Conservation (phyloP, 2,888 invertebrate genomes). For the Phaonia tiefii region DNA sequence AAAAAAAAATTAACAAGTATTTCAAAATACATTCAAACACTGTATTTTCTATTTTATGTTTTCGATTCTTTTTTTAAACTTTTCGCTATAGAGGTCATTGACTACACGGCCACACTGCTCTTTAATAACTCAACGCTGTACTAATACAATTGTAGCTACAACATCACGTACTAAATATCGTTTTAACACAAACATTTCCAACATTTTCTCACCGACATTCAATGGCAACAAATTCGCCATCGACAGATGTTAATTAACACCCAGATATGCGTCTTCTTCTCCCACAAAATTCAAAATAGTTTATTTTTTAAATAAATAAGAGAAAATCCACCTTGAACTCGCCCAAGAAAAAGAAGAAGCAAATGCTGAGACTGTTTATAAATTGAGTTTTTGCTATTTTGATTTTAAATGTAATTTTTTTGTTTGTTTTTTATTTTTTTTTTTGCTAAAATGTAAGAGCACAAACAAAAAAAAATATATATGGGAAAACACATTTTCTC, state of each 20-base stretch:
- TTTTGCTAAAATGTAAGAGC: too few species aligned
- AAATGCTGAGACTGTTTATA: conserved; percentile 7
- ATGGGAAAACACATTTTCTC: too few species aligned
- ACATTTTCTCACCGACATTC: conserved; percentile 1
- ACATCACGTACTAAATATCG: conserved; percentile 14
- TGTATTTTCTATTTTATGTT: too few species aligned
- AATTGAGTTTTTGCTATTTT: conserved; percentile 6
- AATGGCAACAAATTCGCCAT: not conserved
- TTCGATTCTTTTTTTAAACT: too few species aligned
- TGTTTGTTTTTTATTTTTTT: too few species aligned
- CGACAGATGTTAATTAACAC: conserved; percentile 39
- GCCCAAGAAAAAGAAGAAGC: conserved; percentile 5
- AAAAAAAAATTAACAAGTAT: too few species aligned
- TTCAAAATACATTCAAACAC: too few species aligned
- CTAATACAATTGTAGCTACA: not conserved
- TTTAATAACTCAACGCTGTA: not conserved
- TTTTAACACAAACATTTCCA: conserved; percentile 23
- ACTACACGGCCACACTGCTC: too few species aligned
- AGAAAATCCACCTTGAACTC: conserved; percentile 50
- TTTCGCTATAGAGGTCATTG: too few species aligned
- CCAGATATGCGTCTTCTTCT: conserved; percentile 1
- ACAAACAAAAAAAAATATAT: too few species aligned
- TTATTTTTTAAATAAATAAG: conserved; percentile 37
- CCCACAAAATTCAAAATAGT: not conserved
- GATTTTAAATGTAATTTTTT: too few species aligned